phyloP scores from a whole-genome alignment of 2,888 invertebrate genomes.

The Cybosia mesomella region DNA sequence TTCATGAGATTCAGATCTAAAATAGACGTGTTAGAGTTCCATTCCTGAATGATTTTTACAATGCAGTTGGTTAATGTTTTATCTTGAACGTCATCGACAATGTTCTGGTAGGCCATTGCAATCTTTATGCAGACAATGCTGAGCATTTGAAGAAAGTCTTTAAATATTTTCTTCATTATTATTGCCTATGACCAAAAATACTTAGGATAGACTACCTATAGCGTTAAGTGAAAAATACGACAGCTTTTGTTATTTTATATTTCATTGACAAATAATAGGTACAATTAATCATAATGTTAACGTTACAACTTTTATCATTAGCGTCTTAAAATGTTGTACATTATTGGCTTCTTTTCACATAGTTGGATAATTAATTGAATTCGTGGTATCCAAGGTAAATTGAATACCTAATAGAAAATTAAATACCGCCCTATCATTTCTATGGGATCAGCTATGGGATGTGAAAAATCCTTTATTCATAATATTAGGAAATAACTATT shows the following conservation, averaged over 20 bases:
- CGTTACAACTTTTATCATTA: neutral
- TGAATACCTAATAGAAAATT: neutral
- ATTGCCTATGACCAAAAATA: neutral
- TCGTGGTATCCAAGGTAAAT: neutral
- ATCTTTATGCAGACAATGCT: neutral
- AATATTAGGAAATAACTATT: no score
- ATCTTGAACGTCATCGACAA: neutral
- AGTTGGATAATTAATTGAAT: neutral
- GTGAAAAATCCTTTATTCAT: no score
- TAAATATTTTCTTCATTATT: neutral
- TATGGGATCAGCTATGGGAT: no score
- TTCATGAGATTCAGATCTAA: slow-evolving; percentile 54
- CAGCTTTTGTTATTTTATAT: neutral
- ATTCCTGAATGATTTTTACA: slow-evolving; percentile 39
- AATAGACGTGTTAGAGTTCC: slow-evolving; percentile 15
- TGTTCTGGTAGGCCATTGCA: neutral
- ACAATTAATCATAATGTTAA: neutral
- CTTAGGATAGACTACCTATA: neutral
- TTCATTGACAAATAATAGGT: neutral
- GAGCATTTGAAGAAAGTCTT: neutral
- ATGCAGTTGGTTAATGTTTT: slow-evolving; percentile 42
- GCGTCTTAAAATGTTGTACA: neutral
- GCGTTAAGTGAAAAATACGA: neutral
- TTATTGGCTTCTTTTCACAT: neutral
- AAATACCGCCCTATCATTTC: no score